A percentile compares a stretch with the other conserved stretches of the same genome.
Conservation (phyloP, 2,888 invertebrate species). For the Aporophyla nigra region DNA sequence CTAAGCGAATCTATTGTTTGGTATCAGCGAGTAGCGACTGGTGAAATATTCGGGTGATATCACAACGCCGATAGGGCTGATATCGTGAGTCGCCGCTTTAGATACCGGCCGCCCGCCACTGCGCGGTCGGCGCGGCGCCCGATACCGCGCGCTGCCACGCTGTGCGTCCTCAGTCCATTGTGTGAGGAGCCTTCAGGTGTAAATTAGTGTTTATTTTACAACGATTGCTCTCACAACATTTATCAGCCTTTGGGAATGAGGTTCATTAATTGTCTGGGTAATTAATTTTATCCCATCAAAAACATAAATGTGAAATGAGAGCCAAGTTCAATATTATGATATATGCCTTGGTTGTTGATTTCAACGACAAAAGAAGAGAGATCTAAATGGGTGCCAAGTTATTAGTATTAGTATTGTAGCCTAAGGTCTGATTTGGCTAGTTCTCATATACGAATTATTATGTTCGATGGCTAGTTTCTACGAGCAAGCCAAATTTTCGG, state of each 20-base stretch:
- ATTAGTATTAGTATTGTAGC: no score
- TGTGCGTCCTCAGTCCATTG: neutral
- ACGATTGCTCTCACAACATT: conserved; percentile 5
- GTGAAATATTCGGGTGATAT: conserved; percentile 36
- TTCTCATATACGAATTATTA: no score
- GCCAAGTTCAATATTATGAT: no score
- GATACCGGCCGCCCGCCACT: conserved; percentile 18
- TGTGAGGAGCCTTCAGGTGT: conserved; percentile 15
- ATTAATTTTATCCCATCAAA: neutral
- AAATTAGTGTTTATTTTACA: conserved; percentile 28
- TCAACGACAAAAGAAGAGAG: no score
- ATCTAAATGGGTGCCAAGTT: no score
- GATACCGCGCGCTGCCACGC: conserved; percentile 7
- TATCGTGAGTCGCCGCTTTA: conserved; percentile 38
- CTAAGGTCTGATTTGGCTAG: no score
- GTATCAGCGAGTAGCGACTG: conserved; percentile 6
- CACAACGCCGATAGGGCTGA: conserved; percentile 23
- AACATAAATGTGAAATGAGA: no score
- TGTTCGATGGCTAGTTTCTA: no score
- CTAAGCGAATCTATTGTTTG: neutral
- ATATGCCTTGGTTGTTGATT: no score
- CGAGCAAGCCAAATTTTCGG: no score
- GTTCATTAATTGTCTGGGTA: conserved; percentile 2
- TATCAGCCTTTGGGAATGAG: neutral
- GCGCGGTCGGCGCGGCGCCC: neutral